Percentiles rank a stretch among this genome's conserved stretches.
Evolutionary conservation across 2,888 invertebrate genomes (phyloP).

Genomic region (Subacronicta megacephala): DNA sequence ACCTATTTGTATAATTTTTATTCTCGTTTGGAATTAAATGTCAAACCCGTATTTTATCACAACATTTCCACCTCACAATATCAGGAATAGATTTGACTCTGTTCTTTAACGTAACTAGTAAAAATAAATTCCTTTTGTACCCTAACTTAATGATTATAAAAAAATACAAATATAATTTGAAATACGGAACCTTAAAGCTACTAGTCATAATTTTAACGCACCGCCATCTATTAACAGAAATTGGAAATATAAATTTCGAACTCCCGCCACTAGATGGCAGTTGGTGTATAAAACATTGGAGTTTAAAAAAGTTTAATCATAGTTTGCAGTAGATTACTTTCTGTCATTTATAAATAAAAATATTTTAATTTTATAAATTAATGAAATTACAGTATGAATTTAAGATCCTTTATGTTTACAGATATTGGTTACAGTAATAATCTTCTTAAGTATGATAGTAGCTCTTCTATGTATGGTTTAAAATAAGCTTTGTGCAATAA

Average conservation of each 20-base stretch:
- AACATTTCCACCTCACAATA: slow-evolving; percentile 26
- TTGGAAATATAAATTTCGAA: neutral
- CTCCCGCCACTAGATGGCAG: slow-evolving; percentile 11
- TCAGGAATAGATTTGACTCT: slow-evolving; percentile 27
- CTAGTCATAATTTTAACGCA: neutral
- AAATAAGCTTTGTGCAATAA: slow-evolving; percentile 7
- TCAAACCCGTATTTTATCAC: neutral
- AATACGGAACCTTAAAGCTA: slow-evolving; percentile 8
- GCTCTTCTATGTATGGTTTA: no score
- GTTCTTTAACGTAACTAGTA: slow-evolving; percentile 12
- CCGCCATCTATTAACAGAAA: slow-evolving; percentile 9
- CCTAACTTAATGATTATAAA: slow-evolving; percentile 4
- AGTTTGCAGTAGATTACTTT: neutral
- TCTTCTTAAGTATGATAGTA: no score
- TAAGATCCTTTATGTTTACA: no score
- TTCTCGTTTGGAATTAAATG: no score
- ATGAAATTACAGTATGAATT: no score
- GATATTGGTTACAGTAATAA: no score
- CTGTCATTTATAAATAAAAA: neutral
- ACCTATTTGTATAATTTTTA: no score
- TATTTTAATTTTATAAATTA: neutral
- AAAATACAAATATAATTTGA: neutral
- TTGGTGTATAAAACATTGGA: neutral
- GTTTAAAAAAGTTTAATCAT: neutral
- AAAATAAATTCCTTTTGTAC: slow-evolving; percentile 32